Base-by-base conservation (phyloP, 2,797 vertebrate species). In the Melanotaenia nigrans region DNA sequence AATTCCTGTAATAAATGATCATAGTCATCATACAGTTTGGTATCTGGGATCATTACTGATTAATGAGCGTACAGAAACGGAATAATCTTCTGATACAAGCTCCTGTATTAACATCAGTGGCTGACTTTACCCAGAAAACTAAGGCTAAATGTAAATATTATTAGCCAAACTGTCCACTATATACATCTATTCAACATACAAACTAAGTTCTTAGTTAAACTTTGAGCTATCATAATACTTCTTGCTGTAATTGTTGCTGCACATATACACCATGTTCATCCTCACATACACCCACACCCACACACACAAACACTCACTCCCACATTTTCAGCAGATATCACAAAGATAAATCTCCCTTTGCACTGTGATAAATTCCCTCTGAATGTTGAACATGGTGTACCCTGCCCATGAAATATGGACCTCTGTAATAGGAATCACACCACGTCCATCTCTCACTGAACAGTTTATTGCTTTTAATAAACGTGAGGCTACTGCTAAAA, bases 371-470 rank as follows among this genome's bases (percentile, higher is more conserved):
- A 86, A 91, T 90, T 81, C 67, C 68, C 76, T 59, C 71, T 75
- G 69, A 84, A 78, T 77, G 76, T 62, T 75, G 84, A 58, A 84
- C 85, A 86, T 67, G 67, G 76, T 78, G 86, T 77, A 65, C 75
- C 77, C 78, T 72, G 85, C 79, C 73, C 62, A 79, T 91, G 87
- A 92, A 90, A 89, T 91, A 90, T 83, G 79, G 79, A 67, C 72
- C 58, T 24, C 22, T 68, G 78, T 73, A 80, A 86, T 47, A 63
- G n/a, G 51, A 85, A 71, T 85, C 78, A 68, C 83, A 71, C 77
- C 53, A 76, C 11, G 62, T 79, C 78, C 77, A 81, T 87, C 83
- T 89, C 78, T 71, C 69, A 20, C 51, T 61, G 61, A 82, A 77
- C 84, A 74, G 67, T 90, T 89, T 89, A 88, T 83, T 83, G 81